These are phyloP conservation scores for Nomada fucata DNA, from an alignment of 2,888 invertebrate species.

Conservation along the genomic window DNA sequence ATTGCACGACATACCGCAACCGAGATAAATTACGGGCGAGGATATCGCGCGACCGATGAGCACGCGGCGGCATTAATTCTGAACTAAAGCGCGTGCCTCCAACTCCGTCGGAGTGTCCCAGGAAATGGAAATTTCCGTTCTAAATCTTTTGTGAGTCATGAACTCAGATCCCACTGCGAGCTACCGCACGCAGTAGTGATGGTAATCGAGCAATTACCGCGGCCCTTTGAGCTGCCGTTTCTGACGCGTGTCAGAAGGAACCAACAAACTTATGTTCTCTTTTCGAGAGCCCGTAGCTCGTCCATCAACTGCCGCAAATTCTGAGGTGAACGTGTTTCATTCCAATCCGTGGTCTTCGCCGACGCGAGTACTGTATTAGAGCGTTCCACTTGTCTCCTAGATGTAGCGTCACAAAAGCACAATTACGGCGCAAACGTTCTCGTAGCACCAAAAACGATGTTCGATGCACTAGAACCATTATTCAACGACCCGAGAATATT, in stretches of 20 bases:
- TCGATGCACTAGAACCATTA: too few relatives aligned
- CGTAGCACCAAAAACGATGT: too few relatives aligned
- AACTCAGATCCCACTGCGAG: slow-evolving; percentile 55
- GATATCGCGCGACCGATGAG: slow-evolving; percentile 25
- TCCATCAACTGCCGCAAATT: background rate
- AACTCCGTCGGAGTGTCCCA: slow-evolving; percentile 15
- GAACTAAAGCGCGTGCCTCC: slow-evolving; percentile 9
- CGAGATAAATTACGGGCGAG: slow-evolving; percentile 37
- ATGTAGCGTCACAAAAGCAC: too few relatives aligned
- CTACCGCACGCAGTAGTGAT: slow-evolving; percentile 55
- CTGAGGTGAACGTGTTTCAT: too few relatives aligned
- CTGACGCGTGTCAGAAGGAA: background rate
- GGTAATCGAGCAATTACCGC: slow-evolving; percentile 66
- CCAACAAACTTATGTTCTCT: slow-evolving; percentile 2
- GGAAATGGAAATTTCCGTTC: slow-evolving; percentile 59
- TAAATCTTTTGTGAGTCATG: slow-evolving; percentile 62
- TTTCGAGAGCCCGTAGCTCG: background rate
- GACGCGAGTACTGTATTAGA: too few relatives aligned
- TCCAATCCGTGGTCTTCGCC: too few relatives aligned
- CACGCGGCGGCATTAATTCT: slow-evolving; percentile 39
- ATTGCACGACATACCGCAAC: slow-evolving; percentile 23
- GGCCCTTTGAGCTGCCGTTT: slow-evolving; percentile 40
- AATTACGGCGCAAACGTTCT: too few relatives aligned
- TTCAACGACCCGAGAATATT: too few relatives aligned
- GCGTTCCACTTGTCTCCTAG: too few relatives aligned